Percentiles rank a stretch among this genome's conserved stretches.
phyloP scores from a whole-genome alignment of 2,113 vertebrate species.

The Callospermophilus lateralis region DNA sequence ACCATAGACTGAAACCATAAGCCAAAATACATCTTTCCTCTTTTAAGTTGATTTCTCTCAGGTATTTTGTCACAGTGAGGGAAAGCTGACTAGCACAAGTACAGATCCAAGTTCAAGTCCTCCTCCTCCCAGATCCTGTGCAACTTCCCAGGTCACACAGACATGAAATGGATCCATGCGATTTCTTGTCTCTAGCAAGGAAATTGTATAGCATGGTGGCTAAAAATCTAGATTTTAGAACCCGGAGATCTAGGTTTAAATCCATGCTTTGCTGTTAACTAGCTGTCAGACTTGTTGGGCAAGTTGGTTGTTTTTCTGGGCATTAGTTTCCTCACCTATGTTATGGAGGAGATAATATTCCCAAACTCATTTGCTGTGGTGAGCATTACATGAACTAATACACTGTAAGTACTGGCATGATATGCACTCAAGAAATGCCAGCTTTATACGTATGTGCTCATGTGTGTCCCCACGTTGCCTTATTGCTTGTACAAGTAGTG shows the following conservation, averaged over 20 bases:
- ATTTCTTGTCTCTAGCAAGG: not conserved
- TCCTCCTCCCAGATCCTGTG: not conserved
- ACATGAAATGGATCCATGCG: not conserved
- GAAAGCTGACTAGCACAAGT: not conserved
- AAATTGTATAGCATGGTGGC: not conserved
- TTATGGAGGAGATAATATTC: not conserved
- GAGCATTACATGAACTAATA: not conserved
- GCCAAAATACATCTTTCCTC: not conserved
- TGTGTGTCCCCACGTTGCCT: not conserved
- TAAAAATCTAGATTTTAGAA: not conserved
- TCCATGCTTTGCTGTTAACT: not conserved
- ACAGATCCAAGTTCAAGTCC: too few relatives aligned
- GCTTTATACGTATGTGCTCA: not conserved
- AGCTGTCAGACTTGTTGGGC: not conserved
- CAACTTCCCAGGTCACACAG: accelerated
- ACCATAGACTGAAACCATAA: not conserved
- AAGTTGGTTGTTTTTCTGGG: not conserved
- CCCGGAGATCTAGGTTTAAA: not conserved
- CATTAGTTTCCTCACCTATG: not conserved
- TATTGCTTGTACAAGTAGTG: not conserved
- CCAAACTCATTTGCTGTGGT: not conserved
- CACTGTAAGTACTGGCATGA: not conserved
- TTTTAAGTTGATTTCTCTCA: not conserved
- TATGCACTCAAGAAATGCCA: not conserved
- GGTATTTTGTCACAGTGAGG: not conserved